phyloP scores from a whole-genome alignment of 2,797 vertebrate species.

The Coilia nasus region DNA sequence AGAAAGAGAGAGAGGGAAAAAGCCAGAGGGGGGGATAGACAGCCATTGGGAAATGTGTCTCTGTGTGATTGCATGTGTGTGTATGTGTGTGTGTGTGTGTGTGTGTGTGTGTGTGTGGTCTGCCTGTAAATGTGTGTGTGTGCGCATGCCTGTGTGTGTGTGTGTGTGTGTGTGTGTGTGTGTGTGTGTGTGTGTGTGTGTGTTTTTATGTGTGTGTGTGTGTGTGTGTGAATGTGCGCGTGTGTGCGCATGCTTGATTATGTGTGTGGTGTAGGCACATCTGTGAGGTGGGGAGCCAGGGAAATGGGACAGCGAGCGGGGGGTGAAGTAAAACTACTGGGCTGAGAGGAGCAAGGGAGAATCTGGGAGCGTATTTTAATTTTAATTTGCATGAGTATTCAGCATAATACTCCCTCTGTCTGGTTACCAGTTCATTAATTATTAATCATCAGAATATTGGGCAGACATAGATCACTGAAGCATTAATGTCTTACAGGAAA shows the following conservation, averaged over 20 bases:
- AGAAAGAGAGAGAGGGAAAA: slow-evolving; percentile 22
- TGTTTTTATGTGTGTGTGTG: not conserved
- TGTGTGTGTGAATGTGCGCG: not conserved
- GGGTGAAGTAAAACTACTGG: not conserved
- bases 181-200: slow-evolving; percentile 2
- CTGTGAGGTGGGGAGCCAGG: not conserved
- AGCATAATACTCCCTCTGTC: slow-evolving; percentile 37
- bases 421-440: slow-evolving; percentile 46
- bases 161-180: not conserved
- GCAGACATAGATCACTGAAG: slow-evolving; percentile 41
- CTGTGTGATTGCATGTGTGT: not conserved
- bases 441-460: slow-evolving; percentile 46
- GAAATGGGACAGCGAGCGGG: not conserved
- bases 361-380: slow-evolving; percentile 28
- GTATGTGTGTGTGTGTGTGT: not conserved
- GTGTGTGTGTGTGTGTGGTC: not conserved
- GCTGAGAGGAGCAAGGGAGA: slow-evolving; percentile 25
- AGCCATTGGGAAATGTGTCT: not conserved
- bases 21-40: not conserved
- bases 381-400: slow-evolving; percentile 25
- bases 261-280: not conserved
- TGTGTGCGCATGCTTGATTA: not conserved
- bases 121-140: not conserved
- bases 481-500: slow-evolving; percentile 36
- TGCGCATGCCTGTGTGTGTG: not conserved